Conservation (phyloP, 2,888 invertebrate species). For the Drosophila setosimentum region DNA sequence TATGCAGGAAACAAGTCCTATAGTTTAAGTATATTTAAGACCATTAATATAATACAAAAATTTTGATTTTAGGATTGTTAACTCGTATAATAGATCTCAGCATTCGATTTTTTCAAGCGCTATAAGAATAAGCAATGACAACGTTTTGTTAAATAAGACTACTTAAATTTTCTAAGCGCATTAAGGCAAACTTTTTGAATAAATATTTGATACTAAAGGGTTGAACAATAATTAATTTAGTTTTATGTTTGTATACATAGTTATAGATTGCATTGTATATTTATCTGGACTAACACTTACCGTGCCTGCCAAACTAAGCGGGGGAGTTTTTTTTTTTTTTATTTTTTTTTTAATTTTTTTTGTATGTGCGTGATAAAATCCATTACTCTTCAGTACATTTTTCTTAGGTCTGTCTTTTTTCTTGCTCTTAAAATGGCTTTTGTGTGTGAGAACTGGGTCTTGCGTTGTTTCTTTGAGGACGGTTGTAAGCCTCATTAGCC, state of each 20-base stretch:
- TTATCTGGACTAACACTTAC: conserved; percentile 24
- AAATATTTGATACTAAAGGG: background rate
- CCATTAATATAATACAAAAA: background rate
- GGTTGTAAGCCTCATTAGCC: conserved; percentile 76
- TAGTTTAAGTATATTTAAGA: background rate
- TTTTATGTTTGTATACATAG: background rate
- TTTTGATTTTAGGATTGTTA: too few species aligned
- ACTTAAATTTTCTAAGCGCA: background rate
- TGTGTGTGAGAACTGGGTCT: conserved; percentile 80
- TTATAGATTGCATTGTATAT: conserved; percentile 18
- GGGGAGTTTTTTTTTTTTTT: conserved; percentile 34
- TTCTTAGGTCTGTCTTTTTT: conserved; percentile 42
- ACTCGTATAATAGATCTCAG: background rate
- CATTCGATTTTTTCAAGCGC: background rate
- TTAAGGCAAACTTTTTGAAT: background rate
- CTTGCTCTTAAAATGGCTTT: conserved; percentile 60
- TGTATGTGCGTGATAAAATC: conserved; percentile 78
- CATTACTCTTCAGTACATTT: conserved; percentile 73
- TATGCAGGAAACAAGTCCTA: background rate
- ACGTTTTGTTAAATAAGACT: background rate
- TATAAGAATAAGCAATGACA: background rate
- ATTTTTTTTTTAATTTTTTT: background rate
- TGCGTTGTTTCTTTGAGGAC: conserved; percentile 65
- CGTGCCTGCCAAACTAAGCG: conserved; percentile 46
- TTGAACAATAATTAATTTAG: background rate